Evolutionary conservation across 64 coral and sea anemone species (phyloP), one percentile per base, ranked within the genome.

Genomic region (Stichodactyla helianthus): DNA sequence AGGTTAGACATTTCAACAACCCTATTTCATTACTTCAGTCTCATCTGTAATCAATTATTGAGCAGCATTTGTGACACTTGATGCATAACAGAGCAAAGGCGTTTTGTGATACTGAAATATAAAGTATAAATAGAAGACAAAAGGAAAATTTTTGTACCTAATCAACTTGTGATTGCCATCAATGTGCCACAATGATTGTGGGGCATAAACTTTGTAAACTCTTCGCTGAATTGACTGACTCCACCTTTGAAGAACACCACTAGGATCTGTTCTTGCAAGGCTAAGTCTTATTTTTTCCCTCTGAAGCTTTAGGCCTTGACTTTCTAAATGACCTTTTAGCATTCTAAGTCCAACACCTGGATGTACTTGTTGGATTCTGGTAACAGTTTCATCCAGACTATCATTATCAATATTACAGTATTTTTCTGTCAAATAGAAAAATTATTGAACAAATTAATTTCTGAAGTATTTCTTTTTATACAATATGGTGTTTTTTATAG

Each of bases 241-340:
- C 91, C 91, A 92, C 52, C 91, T 92, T 60, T 62, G 17, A 4
- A 92, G 58, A 28, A 92, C 63, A 20, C 91, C 91, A 19, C 20
- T 92, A 18, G 86, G 91, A 77, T 92, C 91, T 15, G 91, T 92
- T 9, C 91, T 8, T 19, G 68, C 50, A 59, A 92, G 79, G 17
- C 77, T 82, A 25, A 83, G 79, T 35, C 55, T 52, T 6, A 92
- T 78, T 78, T 78, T 92, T n/a, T 87, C 81, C 59, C 91, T 83
- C 54, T 88, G 91, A 60, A 84, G 19, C 25, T 50, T 71, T 13
- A 83, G 59, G 5, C 91, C 91, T 1, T 55, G 9, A 22, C 86
- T 57, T 83, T 88, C 51, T 10, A 92, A 52, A 59, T 92, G 79
- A 12, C 85, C 91, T 84, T 77, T 82, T 7, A 87, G 77, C 53